phyloP scores from a whole-genome alignment of 2,797 vertebrate species.

The Sebastes aleutianus region DNA sequence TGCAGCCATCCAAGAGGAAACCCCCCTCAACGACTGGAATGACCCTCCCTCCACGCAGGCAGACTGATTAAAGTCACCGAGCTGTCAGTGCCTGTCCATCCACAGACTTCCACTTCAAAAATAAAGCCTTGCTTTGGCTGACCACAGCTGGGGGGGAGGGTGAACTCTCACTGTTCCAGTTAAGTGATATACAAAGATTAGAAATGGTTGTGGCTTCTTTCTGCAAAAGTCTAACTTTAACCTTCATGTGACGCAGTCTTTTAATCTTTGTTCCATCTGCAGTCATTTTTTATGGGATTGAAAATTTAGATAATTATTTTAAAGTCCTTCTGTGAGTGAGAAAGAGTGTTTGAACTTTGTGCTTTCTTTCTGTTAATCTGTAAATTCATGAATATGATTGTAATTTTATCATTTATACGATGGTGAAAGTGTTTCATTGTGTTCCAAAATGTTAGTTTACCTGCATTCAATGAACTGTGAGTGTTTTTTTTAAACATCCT shows the following conservation, averaged over 20 bases:
- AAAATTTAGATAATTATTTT: background rate
- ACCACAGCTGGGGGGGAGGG: background rate
- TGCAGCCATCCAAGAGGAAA: background rate
- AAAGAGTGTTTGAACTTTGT: background rate
- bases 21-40: background rate
- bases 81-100: background rate
- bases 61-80: background rate
- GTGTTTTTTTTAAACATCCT: background rate
- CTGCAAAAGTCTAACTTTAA: background rate
- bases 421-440: background rate
- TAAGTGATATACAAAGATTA: background rate
- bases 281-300: background rate
- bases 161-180: background rate
- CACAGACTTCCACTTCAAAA: background rate
- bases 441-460: background rate
- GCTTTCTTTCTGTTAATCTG: background rate
- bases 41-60: background rate
- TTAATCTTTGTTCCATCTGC: background rate
- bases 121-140: background rate
- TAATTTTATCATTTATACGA: background rate
- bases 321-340: background rate
- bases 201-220: background rate
- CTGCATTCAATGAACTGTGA: background rate
- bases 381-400: background rate
- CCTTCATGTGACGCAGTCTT: background rate